A percentile compares a stretch with the other conserved stretches of the same genome.
Evolutionary conservation across 2,797 vertebrate genomes (phyloP).

Genomic region (Vespertilio murinus): DNA sequence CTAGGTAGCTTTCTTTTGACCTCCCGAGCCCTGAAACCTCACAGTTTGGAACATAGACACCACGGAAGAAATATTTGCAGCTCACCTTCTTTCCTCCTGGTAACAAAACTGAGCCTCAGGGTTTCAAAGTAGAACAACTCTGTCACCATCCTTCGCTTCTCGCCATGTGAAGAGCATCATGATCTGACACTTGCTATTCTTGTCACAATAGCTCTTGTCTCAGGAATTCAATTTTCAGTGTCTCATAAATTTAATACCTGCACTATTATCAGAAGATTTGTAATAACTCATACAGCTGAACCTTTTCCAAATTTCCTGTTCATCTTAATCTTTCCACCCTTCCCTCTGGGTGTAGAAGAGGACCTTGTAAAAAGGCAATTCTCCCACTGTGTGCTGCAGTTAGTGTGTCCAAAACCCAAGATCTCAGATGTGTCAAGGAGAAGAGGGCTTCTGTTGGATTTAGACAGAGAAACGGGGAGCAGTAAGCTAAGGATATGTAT

Average conservation of each 20-base stretch:
- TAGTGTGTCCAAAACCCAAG: neutral
- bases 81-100: neutral
- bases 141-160: slow-evolving; percentile 62
- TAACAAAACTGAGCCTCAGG: neutral
- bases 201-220: slow-evolving; percentile 51
- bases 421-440: neutral
- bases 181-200: slow-evolving; percentile 66
- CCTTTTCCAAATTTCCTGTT: slow-evolving; percentile 59
- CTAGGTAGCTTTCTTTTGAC: neutral
- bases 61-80: neutral
- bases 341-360: neutral
- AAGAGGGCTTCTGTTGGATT: neutral
- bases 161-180: slow-evolving; percentile 64
- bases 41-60: neutral
- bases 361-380: slow-evolving; percentile 22
- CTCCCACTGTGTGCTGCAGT: neutral
- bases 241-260: slow-evolving; percentile 59
- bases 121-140: slow-evolving; percentile 32
- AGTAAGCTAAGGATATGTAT: neutral
- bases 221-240: slow-evolving; percentile 65
- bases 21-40: neutral
- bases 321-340: slow-evolving; percentile 52
- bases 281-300: slow-evolving; percentile 43
- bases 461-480: neutral
- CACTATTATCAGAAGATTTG: slow-evolving; percentile 71